Conservation (phyloP, 2,888 invertebrate species). For the Hirtodrosophila duncani region DNA sequence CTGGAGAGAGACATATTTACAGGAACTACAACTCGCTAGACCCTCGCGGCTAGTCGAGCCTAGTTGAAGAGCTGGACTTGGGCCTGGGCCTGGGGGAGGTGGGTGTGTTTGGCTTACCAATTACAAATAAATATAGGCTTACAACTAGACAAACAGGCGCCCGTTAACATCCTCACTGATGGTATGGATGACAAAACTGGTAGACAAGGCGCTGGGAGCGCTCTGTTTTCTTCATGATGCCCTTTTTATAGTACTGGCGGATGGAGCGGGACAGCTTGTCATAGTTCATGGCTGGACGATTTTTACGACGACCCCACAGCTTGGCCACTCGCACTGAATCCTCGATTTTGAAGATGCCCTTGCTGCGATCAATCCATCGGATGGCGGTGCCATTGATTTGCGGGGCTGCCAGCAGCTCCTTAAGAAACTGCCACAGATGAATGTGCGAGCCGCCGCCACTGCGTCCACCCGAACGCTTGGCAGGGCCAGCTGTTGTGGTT, state of each 20-base stretch:
- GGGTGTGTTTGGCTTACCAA: slow-evolving; percentile 33
- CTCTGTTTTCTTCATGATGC: slow-evolving; percentile 99
- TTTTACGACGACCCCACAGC: slow-evolving; percentile 98
- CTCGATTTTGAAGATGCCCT: slow-evolving; percentile 99
- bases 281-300: slow-evolving; percentile 99
- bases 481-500: slow-evolving; percentile 29
- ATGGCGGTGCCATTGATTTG: slow-evolving; percentile 95
- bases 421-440: slow-evolving; percentile 99
- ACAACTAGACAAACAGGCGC: slow-evolving; percentile 43
- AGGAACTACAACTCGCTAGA: slow-evolving; percentile 58
- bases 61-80: no score
- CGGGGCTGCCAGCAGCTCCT: slow-evolving; percentile 93
- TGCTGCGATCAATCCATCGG: slow-evolving; percentile 96
- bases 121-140: slow-evolving; percentile 55
- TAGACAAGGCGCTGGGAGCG: slow-evolving; percentile 98
- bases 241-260: slow-evolving; percentile 99
- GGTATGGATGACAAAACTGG: slow-evolving; percentile 98
- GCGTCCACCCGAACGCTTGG: slow-evolving; percentile 60
- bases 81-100: no score
- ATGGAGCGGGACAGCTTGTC: slow-evolving; percentile 98
- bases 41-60: slow-evolving; percentile 54
- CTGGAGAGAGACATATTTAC: slow-evolving; percentile 49
- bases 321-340: slow-evolving; percentile 98
- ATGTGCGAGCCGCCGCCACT: slow-evolving; percentile 89
- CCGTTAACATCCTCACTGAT: slow-evolving; percentile 80